Base-by-base conservation (phyloP, 2,797 vertebrate genomes). In the Premnoplex brunnescens region DNA sequence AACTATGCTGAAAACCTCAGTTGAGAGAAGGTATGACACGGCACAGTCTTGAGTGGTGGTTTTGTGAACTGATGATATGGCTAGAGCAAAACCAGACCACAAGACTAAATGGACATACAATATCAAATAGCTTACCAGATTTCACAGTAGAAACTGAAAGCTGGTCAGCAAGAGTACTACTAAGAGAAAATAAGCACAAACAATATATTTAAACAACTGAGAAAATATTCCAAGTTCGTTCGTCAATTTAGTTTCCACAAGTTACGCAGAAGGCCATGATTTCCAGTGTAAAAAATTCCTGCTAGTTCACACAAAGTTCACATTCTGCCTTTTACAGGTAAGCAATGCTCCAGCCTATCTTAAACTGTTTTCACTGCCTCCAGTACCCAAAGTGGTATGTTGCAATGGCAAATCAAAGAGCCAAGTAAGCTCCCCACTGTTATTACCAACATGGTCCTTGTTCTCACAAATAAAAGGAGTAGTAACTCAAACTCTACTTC, bases 371-470 rank as follows among this genome's bases (percentile, higher is more conserved):
- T 18, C 62, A 90, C 4, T 28, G 27, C 7, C 39, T 66, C 1
- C 0, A 32, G 32, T 9, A 21, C 36, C 37, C 28, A 54, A 4
- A 62, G 8, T 4, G 15, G 10, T 4, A 5, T 10, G 4, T 3
- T 73, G 30, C 22, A 54, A 39, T 12, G 12, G 19, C 51, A 78
- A 44, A 81, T 44, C 27, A 37, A 36, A 24, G 30, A 88, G 56
- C 5, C 7, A 39, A 64, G 19, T 10, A 36, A 66, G 7, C 12
- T 44, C 12, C 43, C 54, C 27, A 18, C 8, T 30, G 10, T 52
- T 63, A 18, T 2, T 30, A 8, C 6, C 46, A 36, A 17, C 8
- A 8, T 4, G 19, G 67, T 55, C 4, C 18, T 82, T 44, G 6
- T 44, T 26, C 23, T 81, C 69, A 79, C 36, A 80, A 79, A 66